Evolutionary conservation across 2,888 invertebrate genomes (phyloP).

Genomic region (Shargacucullia verbasci): DNA sequence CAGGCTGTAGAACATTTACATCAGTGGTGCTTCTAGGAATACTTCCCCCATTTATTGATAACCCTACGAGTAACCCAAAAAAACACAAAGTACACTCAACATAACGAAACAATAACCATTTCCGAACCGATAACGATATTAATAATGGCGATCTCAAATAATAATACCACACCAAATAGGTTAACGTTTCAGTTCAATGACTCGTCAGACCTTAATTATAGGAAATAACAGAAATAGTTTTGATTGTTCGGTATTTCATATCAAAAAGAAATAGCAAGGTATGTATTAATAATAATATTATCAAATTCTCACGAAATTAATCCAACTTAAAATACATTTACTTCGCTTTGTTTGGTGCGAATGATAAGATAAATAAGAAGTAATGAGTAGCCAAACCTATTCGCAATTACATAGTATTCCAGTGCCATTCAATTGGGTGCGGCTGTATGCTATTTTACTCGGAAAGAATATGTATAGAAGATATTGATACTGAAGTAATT

Average conservation of each 20-base stretch:
- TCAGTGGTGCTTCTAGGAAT: neutral
- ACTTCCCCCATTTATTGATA: neutral
- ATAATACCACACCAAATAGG: neutral
- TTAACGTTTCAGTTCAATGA: conserved; percentile 32
- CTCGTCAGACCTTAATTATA: conserved; percentile 2
- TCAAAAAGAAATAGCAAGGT: neutral
- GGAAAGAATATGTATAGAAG: no score
- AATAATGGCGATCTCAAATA: conserved; percentile 8
- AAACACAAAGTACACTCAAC: conserved; percentile 8
- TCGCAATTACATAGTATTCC: no score
- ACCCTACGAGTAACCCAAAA: neutral
- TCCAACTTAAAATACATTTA: conserved; percentile 8
- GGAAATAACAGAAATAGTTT: conserved; percentile 12
- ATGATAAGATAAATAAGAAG: conserved; percentile 4
- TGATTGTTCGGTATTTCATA: neutral
- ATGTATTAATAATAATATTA: conserved; percentile 9
- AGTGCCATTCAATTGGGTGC: no score
- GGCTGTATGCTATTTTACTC: no score
- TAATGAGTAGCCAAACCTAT: no score
- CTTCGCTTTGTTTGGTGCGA: neutral
- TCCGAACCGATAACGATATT: conserved; percentile 27
- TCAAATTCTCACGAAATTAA: conserved; percentile 28
- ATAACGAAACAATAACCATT: conserved; percentile 14
- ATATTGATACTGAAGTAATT: no score
- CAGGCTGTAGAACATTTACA: no score